A percentile compares a stretch with the other conserved stretches of the same genome.
phyloP scores from a whole-genome alignment of 53 echinoderm and acorn worm genomes.

The Mesocentrotus franciscanus region DNA sequence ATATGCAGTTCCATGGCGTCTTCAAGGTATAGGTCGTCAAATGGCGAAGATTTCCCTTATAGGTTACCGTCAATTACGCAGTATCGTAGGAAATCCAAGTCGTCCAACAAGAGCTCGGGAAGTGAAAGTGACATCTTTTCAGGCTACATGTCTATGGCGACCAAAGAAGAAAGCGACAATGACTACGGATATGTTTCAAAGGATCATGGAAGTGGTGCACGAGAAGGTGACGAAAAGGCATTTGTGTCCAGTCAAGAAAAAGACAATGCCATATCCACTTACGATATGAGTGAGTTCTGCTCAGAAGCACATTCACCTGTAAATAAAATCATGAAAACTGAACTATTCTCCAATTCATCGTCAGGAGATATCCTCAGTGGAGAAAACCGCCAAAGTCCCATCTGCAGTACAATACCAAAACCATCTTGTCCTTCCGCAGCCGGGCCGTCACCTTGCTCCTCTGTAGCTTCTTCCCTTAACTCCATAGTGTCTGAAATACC shows the following conservation, averaged over 20 bases:
- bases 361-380: neutral
- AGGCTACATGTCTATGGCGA: conserved; percentile 54
- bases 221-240: neutral
- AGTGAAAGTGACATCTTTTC: conserved; percentile 18
- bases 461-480: neutral
- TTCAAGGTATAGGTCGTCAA: neutral
- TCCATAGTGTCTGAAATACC: neutral
- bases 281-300: neutral
- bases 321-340: neutral
- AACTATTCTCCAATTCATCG: neutral
- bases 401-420: neutral
- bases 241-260: neutral
- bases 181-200: conserved; percentile 47
- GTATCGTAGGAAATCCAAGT: conserved; percentile 31
- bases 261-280: neutral
- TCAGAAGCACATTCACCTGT: neutral
- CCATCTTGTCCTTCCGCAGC: neutral
- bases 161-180: conserved; percentile 22
- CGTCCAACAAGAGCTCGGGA: conserved; percentile 34
- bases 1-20: conserved; percentile 41
- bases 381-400: neutral
- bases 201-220: neutral
- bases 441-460: neutral
- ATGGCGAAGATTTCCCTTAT: conserved; percentile 22
- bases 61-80: neutral